Conservation (phyloP, 1,140 invertebrate species). For the Polypedilum vanderplanki region DNA sequence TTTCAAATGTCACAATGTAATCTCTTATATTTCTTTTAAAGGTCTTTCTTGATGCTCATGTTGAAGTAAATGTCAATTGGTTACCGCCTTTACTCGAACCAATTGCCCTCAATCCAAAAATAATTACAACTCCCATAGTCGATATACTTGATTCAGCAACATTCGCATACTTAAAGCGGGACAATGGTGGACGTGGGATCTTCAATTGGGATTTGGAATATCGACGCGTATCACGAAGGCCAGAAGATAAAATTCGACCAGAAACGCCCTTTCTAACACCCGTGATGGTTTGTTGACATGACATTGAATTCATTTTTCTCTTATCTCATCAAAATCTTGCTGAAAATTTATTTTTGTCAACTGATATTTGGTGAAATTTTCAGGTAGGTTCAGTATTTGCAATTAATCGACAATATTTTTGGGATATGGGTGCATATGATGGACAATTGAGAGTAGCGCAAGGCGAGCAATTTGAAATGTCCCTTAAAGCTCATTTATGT, state of each 20-base stretch:
- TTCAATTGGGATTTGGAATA: conserved; percentile 85
- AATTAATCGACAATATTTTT: conserved; percentile 86
- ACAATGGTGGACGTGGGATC: conserved; percentile 71
- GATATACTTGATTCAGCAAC: conserved; percentile 72
- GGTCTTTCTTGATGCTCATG: conserved; percentile 9
- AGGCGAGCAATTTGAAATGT: conserved; percentile 95
- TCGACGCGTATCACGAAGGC: conserved; percentile 67
- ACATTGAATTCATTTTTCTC: no score
- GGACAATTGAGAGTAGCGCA: conserved; percentile 88
- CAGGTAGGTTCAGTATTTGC: conserved; percentile 91
- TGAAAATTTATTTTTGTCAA: background rate
- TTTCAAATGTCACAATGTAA: background rate
- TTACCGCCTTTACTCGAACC: conserved; percentile 3
- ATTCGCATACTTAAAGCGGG: conserved; percentile 69
- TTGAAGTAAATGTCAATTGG: conserved; percentile 26
- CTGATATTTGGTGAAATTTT: conserved; percentile 38
- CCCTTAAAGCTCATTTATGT: conserved; percentile 88
- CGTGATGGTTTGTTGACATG: conserved; percentile 62
- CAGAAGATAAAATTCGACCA: conserved; percentile 61
- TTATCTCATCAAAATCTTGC: no score
- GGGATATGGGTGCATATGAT: conserved; percentile 94
- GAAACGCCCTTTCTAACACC: conserved; percentile 72
- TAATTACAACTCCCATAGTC: conserved; percentile 77
- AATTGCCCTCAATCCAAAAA: conserved; percentile 36
- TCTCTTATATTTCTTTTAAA: background rate